Base-by-base conservation (phyloP, 2,888 invertebrate species). In the Nephrocerus scutellatus region DNA sequence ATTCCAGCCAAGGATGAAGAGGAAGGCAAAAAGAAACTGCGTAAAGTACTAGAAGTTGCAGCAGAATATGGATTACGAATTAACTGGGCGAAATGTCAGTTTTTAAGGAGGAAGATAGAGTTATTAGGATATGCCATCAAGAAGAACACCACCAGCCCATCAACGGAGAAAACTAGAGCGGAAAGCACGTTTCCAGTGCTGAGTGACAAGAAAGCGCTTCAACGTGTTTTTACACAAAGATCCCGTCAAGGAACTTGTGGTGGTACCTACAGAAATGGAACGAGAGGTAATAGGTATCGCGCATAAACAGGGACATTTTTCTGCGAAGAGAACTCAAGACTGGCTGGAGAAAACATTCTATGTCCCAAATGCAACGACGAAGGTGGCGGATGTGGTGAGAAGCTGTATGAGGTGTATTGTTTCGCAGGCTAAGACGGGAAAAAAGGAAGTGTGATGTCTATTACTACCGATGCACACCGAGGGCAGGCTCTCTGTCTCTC, bases 381-480 rank as follows among this genome's bases (percentile, higher is more conserved):
- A 39, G 15, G 31, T 38, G 2, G 16, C 16, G 2, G 16, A 8
- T 5, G 6, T 35, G 8, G 21, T 41, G 7, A 16, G 15, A 25
- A 29, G 28, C 21, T 41, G 44, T 25, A 18, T 44, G 15, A 14
- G 9, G 6, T 44, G 40, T 30, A 41, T 36, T 18, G 18, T 41
- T 25, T 5, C 20, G 16, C 13, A 45, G 39, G 30, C 52, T 53
- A 22, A 62, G 31, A 37, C 23, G 2, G 62, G 62, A 1, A 61
- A 56, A 35, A 44, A 54, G 20, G 58, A 60, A 46, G 59, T n/a
- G n/a, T n/a, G n/a, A n/a, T n/a, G n/a, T n/a, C n/a, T n/a, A n/a
- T n/a, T n/a, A n/a, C n/a, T n/a, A n/a, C n/a, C n/a, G n/a, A n/a
- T n/a, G n/a, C n/a, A n/a, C n/a, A n/a, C n/a, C n/a, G n/a, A n/a